Evolutionary conservation across 1,140 invertebrate species (phyloP).

Genomic region (Zaprionus taronus): DNA sequence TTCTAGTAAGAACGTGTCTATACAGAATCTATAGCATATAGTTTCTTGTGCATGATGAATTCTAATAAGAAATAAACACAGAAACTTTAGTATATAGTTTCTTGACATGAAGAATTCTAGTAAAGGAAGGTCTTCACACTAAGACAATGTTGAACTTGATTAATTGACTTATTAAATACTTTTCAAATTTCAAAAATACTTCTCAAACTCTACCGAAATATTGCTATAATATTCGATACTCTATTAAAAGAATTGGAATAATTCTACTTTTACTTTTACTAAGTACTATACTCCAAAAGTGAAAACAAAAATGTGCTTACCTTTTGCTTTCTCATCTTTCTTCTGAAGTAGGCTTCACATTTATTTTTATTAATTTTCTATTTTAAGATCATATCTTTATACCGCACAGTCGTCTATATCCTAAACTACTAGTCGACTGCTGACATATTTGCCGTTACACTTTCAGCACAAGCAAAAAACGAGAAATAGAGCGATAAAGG

Average conservation of each 20-base stretch:
- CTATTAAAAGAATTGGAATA: too few relatives aligned
- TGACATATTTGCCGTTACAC: slow-evolving; percentile 1
- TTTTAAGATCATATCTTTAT: background rate
- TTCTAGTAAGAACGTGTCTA: background rate
- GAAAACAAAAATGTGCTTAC: background rate
- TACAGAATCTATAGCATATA: background rate
- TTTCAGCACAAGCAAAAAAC: slow-evolving; percentile 1
- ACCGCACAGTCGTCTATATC: background rate
- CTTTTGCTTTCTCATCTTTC: background rate
- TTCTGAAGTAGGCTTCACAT: background rate
- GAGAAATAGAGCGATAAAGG: slow-evolving; percentile 1
- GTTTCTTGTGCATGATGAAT: background rate
- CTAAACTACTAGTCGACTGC: background rate
- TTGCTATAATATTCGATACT: too few relatives aligned
- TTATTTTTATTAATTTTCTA: background rate
- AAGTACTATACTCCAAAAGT: too few relatives aligned
- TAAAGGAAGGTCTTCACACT: too few relatives aligned
- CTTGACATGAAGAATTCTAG: background rate
- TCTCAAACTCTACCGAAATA: too few relatives aligned
- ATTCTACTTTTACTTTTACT: too few relatives aligned
- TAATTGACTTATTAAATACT: too few relatives aligned
- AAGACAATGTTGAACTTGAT: too few relatives aligned
- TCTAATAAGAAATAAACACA: background rate
- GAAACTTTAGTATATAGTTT: background rate
- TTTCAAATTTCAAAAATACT: too few relatives aligned